Evolutionary conservation across 2,888 invertebrate species (phyloP).

Genomic region (Pyrocoelia pectoralis): DNA sequence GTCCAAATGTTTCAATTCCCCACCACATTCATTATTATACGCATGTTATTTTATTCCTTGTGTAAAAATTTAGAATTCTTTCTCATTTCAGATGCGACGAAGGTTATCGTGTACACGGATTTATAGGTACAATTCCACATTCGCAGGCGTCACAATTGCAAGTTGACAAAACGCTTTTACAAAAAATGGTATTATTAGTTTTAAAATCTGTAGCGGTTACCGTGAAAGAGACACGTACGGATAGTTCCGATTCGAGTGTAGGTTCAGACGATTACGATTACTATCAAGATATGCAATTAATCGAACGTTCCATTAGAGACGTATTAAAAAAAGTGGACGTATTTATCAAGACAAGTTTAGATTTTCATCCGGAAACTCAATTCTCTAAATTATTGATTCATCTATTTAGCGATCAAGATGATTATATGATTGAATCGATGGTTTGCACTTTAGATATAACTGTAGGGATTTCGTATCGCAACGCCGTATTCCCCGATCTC

Average conservation of each 20-base stretch:
- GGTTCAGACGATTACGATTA: slow-evolving; percentile 87
- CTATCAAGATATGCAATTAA: slow-evolving; percentile 88
- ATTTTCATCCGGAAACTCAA: slow-evolving; percentile 88
- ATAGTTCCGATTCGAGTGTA: slow-evolving; percentile 82
- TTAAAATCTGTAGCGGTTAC: slow-evolving; percentile 90
- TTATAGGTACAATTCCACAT: slow-evolving; percentile 57
- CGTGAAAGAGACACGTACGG: slow-evolving; percentile 87
- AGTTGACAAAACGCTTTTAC: slow-evolving; percentile 80
- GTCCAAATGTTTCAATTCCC: no score
- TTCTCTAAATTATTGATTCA: slow-evolving; percentile 89
- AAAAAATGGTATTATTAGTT: slow-evolving; percentile 86
- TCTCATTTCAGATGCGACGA: slow-evolving; percentile 47
- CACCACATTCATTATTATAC: no score
- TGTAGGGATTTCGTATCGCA: slow-evolving; percentile 83
- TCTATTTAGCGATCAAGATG: slow-evolving; percentile 90
- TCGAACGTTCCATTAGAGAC: slow-evolving; percentile 85
- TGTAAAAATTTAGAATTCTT: no score
- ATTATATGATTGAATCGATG: slow-evolving; percentile 91
- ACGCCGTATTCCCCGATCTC: slow-evolving; percentile 81
- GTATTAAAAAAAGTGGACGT: slow-evolving; percentile 82
- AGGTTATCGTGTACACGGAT: slow-evolving; percentile 58
- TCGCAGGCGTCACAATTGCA: slow-evolving; percentile 51
- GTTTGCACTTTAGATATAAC: slow-evolving; percentile 90
- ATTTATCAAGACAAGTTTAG: slow-evolving; percentile 81
- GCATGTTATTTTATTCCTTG: no score